Base-by-base conservation (phyloP, 2,888 invertebrate genomes). In the Metopia argyrocephala region DNA sequence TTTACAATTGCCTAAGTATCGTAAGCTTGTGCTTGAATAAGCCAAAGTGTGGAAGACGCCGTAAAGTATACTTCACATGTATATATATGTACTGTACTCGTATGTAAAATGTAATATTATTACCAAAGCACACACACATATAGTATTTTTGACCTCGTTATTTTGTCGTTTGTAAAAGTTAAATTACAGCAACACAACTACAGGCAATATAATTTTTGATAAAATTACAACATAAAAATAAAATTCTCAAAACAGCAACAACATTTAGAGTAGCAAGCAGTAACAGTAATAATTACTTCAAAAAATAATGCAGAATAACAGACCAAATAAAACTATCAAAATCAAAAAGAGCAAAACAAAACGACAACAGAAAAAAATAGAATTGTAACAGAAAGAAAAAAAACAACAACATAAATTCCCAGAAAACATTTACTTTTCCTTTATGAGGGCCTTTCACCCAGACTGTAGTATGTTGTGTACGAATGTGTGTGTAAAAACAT, bases 91-190 rank as follows among this genome's bases (percentile, higher is more conserved):
- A n/a, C n/a, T n/a, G n/a, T n/a, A n/a, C n/a, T n/a, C n/a, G n/a
- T n/a, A n/a, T n/a, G n/a, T n/a, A 31, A 31, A 31, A 31, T 66
- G 54, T 46, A 21, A 50, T 5, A 57, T 7, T 28, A 31, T 48
- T 15, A 59, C 31, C 18, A 38, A 48, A 23, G 21, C 20, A 62
- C 46, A 69, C 18, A 18, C 50, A 20, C 62, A 56, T 48, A 85
- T 86, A 86, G 85, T 86, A 85, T 78, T 76, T 85, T 85, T 88
- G 87, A 89, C 87, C 89, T 88, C 88, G 87, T 89, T 88, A 84
- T 84, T 83, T 81, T 82, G 83, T 78, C 83, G 82, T 78, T 81
- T 70, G 62, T 28, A 56, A 21, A 68, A 54, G 12, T 20, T 28
- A 15, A 70, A 27, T 18, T 48, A 59, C 64, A 81, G 45, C 25